Evolutionary conservation across 2,797 vertebrate genomes (phyloP).

Genomic region (Coregonus suidteri): DNA sequence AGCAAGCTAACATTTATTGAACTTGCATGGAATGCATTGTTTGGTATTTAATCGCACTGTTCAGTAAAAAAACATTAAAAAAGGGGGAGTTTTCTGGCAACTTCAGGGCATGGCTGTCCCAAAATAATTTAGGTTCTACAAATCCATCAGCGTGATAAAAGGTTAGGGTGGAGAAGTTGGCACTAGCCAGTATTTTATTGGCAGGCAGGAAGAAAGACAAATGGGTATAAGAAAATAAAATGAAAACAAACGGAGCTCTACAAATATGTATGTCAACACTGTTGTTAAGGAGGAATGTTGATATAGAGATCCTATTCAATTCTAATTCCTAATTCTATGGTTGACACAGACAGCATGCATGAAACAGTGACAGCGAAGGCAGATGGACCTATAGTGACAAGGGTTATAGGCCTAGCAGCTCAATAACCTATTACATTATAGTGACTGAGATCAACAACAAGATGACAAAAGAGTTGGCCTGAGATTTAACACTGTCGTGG

Average conservation of each 20-base stretch:
- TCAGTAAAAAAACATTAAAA: not conserved
- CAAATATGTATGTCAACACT: constrained; percentile 55
- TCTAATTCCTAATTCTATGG: not conserved
- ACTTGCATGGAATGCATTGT: not conserved
- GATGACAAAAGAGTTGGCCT: not conserved
- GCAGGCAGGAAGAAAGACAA: constrained; percentile 14
- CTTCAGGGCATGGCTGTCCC: not conserved
- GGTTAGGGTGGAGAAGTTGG: constrained; percentile 34
- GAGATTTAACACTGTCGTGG: constrained; percentile 8
- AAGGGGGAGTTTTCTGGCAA: not conserved
- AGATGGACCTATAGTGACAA: too few species aligned
- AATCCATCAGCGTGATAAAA: constrained; percentile 46
- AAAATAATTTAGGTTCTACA: constrained; percentile 56
- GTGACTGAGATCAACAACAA: not conserved
- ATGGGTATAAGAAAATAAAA: constrained; percentile 22
- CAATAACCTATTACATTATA: not conserved
- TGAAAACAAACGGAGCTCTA: constrained; percentile 45
- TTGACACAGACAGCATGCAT: not conserved
- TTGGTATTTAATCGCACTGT: not conserved
- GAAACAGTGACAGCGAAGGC: not conserved
- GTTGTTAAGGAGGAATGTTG: constrained; percentile 45
- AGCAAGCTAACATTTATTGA: not conserved
- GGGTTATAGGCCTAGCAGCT: not conserved
- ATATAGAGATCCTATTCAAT: constrained; percentile 12
- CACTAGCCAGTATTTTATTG: constrained; percentile 39